phyloP scores from a whole-genome alignment of 1,140 invertebrate genomes.

The Chrysomallon squamiferum region DNA sequence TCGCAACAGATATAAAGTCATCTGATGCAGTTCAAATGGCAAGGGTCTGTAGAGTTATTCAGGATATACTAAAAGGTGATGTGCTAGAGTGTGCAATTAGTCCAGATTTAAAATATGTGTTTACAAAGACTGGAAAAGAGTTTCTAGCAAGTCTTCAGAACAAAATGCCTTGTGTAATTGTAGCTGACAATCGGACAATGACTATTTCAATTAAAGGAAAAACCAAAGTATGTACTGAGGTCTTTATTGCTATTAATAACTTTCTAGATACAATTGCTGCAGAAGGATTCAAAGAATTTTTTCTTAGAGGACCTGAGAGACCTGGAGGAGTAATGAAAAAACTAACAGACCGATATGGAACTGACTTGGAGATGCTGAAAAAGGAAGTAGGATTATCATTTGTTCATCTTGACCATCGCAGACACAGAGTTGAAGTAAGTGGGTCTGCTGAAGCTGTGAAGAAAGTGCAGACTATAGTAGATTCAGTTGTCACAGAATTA shows the following conservation, averaged over 20 bases:
- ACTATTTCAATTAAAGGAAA: slow-evolving; percentile 39
- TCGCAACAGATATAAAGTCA: slow-evolving; percentile 28
- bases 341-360: slow-evolving; percentile 29
- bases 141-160: slow-evolving; percentile 26
- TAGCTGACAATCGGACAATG: slow-evolving; percentile 31
- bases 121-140: slow-evolving; percentile 28
- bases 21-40: slow-evolving; percentile 18
- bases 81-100: slow-evolving; percentile 20
- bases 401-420: slow-evolving; percentile 28
- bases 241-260: slow-evolving; percentile 16
- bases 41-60: slow-evolving; percentile 18
- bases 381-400: slow-evolving; percentile 11
- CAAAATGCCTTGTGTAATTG: slow-evolving; percentile 24
- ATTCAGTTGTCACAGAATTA: slow-evolving; percentile 10
- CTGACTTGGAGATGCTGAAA: slow-evolving; percentile 25
- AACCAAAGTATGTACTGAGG: slow-evolving; percentile 3
- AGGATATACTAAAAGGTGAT: slow-evolving; percentile 30
- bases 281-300: slow-evolving; percentile 15
- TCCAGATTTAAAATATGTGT: slow-evolving; percentile 15
- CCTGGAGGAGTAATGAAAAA: slow-evolving; percentile 50
- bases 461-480: slow-evolving; percentile 17
- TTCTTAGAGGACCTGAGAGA: slow-evolving; percentile 27
- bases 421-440: slow-evolving; percentile 34
- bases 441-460: slow-evolving; percentile 31
- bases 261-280: slow-evolving; percentile 25